These are phyloP conservation scores for Bombus vancouverensis DNA, from an alignment of 1,140 invertebrate genomes.

Conservation along the genomic window DNA sequence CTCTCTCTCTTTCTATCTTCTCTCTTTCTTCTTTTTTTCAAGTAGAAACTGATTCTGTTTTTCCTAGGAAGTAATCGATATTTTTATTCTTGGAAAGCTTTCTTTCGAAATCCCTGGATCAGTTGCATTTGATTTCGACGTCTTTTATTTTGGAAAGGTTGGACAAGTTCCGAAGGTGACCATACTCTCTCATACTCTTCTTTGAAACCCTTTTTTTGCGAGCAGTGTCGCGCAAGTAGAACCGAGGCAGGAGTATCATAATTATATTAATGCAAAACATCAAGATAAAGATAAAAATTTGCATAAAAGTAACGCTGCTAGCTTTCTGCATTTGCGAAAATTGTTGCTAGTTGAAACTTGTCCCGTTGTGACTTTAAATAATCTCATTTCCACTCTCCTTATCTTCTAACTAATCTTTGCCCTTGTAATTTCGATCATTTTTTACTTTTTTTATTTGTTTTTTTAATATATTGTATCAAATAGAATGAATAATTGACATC, in stretches of 20 bases:
- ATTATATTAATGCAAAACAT: neutral
- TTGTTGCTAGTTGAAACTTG: neutral
- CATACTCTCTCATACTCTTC: slow-evolving; percentile 72
- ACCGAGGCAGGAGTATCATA: neutral
- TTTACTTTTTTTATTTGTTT: slow-evolving; percentile 4
- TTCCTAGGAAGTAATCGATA: slow-evolving; percentile 66
- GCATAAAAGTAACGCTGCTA: neutral
- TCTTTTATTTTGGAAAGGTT: slow-evolving; percentile 83
- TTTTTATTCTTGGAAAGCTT: slow-evolving; percentile 79
- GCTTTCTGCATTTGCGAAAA: neutral
- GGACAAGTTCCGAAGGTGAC: slow-evolving; percentile 82
- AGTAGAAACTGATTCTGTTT: slow-evolving; percentile 54
- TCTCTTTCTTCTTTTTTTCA: slow-evolving; percentile 12
- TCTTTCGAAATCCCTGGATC: slow-evolving; percentile 83
- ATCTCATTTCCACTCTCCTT: neutral
- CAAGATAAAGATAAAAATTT: neutral
- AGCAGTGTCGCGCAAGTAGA: slow-evolving; percentile 72
- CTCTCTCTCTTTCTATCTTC: neutral
- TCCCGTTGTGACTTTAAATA: neutral
- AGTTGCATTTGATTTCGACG: slow-evolving; percentile 83
- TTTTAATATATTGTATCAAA: neutral
- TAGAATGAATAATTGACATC: slow-evolving; percentile 42
- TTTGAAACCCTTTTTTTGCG: slow-evolving; percentile 69
- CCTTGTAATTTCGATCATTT: neutral
- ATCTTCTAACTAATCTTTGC: neutral